Base-by-base conservation (phyloP, 30 jellyfish, hydroid and myxozoan genomes). In the Rhopilema esculentum region DNA sequence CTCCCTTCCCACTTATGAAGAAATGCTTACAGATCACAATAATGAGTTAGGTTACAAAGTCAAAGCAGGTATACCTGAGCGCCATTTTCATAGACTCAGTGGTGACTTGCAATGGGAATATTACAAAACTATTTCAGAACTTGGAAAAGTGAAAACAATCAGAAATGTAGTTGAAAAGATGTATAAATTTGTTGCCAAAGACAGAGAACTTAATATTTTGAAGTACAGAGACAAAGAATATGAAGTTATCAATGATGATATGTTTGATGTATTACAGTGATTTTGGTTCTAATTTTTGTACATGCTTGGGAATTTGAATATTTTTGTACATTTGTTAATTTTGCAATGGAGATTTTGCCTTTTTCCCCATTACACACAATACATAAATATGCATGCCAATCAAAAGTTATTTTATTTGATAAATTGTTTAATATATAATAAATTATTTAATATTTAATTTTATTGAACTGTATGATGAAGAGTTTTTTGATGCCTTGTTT, bases 71-170 rank as follows among this genome's bases (percentile, higher is more conserved):
- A 20, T 57, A 4, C 79, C 75, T 27, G 95, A 85, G 68, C 72
- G 84, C 27, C 84, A 84, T 64, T 91, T 85, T 85, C 97, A 91
- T 65, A 69, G 83, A 27, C 52, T 87, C 32, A 63, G 53, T n/a
- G 31, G 26, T 0, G 92, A 73, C 1, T 69, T 68, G 50, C 96
- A 87, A 65, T 87, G 96, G 96, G 90, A 87, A 24, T 87, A 87
- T 57, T 84, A 84, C 75, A 52, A 57, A 16, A 72, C 68, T 0
- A 70, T 84, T 15, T 73, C 81, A 51, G 63, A 84, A 62, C 30
- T 33, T 4, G 92, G 92, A 0, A 72, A 84, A 19, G 92, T 84
- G 8, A 72, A 84, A 18, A 80, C 92, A 16, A 72, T 84, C 28
- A 50, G 74, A 66, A 27, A 30, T 0, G 87, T 72, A 25, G 63